Base-by-base conservation (phyloP, 1,140 invertebrate genomes). In the Sycophaga agraensis region DNA sequence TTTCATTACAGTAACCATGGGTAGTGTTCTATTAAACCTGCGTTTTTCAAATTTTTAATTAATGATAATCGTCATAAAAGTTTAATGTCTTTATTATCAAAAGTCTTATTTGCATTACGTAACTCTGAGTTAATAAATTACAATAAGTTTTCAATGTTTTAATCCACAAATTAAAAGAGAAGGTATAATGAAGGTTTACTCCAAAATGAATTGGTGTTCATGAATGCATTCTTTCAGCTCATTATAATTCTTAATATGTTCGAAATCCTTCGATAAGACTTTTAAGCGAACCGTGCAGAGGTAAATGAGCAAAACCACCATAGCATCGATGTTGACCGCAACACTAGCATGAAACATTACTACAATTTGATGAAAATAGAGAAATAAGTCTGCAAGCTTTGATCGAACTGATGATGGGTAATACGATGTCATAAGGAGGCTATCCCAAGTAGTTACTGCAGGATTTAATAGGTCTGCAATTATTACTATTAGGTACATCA, bases 381-480 rank as follows among this genome's bases (percentile, higher is more conserved):
- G 0, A n/a, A 53, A 53, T 26, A 53, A 9, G 28, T 53, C 37
- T 4, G 24, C 4, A 2, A 53, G 4, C 1, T 12, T 8, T 17
- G 50, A 40, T 40, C 50, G 39, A 8, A 53, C 28, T 17, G 22
- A 17, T n/a, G 51, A 24, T 14, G 39, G 37, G 31, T 54, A 54
- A 28, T 54, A 54, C 40, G 37, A 2, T 12, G 51, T 42, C 7
- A 39, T 54, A 12, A 54, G 19, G 17, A 43, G 42, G 8, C 22
- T 42, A 19, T 54, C 39, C 24, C 39, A 54, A 6, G 22, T 9
- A 5, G 37, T 54, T 0, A 42, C 14, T 9, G 39, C 24, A 11
- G 39, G 50, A 7, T 53, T 40, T 0, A 22, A 11, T 26, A 17
- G 11, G 16, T 53, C 39, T n/a, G 40, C 11, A 11, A 26, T 17